These are phyloP conservation scores for Phyllotreta cruciferae DNA, from an alignment of 2,888 invertebrate species.

Conservation along the genomic window DNA sequence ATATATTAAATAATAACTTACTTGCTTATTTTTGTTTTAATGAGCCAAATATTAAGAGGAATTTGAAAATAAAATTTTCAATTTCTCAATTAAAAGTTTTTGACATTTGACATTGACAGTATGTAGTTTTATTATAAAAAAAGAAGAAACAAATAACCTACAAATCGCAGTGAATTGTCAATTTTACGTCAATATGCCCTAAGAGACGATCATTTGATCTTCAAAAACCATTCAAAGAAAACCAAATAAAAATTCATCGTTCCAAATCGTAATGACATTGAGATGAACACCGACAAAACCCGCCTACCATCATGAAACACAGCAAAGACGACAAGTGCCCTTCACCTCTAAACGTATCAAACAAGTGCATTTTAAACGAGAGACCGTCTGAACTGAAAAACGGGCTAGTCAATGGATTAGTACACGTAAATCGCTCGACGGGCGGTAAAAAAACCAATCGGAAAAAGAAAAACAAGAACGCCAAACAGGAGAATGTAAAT, in stretches of 20 bases:
- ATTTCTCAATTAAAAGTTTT: constrained; percentile 2
- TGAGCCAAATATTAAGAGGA: no score
- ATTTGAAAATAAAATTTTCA: constrained; percentile 1
- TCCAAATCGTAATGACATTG: constrained; percentile 31
- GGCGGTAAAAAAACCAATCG: constrained; percentile 39
- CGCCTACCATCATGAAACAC: constrained; percentile 40
- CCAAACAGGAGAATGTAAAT: constrained; percentile 40
- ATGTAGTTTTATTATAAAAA: neutral
- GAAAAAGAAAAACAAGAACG: constrained; percentile 34
- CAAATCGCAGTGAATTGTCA: constrained; percentile 39
- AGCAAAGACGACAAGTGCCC: constrained; percentile 49
- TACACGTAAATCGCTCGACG: constrained; percentile 34
- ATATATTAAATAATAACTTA: no score
- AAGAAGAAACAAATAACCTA: constrained; percentile 39
- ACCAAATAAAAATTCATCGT: constrained; percentile 24
- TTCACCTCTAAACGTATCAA: constrained; percentile 42
- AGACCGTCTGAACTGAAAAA: constrained; percentile 40
- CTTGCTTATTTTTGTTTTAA: no score
- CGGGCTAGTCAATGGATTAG: constrained; percentile 47
- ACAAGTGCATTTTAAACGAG: constrained; percentile 41
- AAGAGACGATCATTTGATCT: constrained; percentile 33
- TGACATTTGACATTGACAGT: constrained; percentile 23
- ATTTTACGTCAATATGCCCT: constrained; percentile 41
- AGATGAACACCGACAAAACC: constrained; percentile 11
- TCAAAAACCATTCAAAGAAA: constrained; percentile 21